Conservation (phyloP, 2,113 vertebrate species). For the Felis chaus region DNA sequence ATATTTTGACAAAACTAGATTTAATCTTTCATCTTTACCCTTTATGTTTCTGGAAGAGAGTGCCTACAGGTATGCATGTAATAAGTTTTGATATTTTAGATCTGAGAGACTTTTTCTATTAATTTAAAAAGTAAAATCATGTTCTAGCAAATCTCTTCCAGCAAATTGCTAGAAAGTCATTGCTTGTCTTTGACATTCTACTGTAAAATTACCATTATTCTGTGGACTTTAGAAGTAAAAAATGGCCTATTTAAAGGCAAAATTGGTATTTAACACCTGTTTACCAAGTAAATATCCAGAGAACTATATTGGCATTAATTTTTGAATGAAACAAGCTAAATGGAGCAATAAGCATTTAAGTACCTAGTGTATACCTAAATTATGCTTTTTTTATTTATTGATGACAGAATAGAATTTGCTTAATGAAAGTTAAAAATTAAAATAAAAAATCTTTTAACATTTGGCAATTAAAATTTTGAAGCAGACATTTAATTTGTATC, state of each 20-base stretch:
- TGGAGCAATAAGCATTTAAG: constrained; percentile 6
- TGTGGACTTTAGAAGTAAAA: constrained; percentile 61
- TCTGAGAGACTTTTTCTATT: not conserved
- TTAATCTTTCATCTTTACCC: not conserved
- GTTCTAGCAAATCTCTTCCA: constrained; percentile 12
- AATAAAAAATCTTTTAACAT: not conserved
- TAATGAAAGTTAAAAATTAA: constrained; percentile 9
- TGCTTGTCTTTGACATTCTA: constrained; percentile 62
- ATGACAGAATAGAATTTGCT: constrained; percentile 27
- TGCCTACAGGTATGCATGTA: not conserved
- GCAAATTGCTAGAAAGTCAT: constrained; percentile 39
- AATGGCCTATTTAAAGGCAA: constrained; percentile 58
- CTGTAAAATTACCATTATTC: constrained; percentile 66
- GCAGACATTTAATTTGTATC: constrained; percentile 1
- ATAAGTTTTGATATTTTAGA: constrained; percentile 15
- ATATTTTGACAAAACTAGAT: not conserved
- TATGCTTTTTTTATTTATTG: not conserved
- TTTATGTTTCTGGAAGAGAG: not conserved
- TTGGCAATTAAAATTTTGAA: constrained; percentile 30
- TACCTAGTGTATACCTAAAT: not conserved
- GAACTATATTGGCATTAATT: constrained; percentile 45
- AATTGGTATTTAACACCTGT: constrained; percentile 42
- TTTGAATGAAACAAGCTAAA: constrained; percentile 37
- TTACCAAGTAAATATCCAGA: constrained; percentile 22
- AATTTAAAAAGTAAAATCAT: constrained; percentile 64